Conservation (phyloP, 2,113 vertebrate genomes). For the Tychaedon coryphoeus region DNA sequence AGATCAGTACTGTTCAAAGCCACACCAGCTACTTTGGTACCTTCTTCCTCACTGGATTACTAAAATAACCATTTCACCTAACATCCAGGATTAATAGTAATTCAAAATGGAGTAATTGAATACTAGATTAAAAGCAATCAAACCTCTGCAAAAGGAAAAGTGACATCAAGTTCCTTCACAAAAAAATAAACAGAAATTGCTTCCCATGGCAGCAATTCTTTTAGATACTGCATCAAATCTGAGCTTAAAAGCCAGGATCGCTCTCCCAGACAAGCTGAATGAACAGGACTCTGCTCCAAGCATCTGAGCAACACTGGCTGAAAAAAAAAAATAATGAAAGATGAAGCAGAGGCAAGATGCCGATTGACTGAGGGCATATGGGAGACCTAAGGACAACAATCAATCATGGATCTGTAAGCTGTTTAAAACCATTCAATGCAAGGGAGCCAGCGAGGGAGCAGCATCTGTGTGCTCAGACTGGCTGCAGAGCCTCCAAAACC, state of each 20-base stretch:
- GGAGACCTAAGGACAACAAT: conserved; percentile 18
- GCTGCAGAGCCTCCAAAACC: background rate
- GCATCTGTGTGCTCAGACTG: background rate
- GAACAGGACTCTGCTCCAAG: background rate
- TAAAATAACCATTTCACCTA: rapidly evolving
- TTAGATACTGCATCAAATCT: background rate
- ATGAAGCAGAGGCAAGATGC: background rate
- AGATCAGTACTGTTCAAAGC: background rate
- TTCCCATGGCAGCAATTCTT: background rate
- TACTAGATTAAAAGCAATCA: background rate
- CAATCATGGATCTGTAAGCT: background rate
- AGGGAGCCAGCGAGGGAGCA: background rate
- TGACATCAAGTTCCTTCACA: background rate
- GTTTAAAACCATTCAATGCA: background rate
- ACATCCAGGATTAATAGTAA: background rate
- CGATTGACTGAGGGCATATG: conserved; percentile 27
- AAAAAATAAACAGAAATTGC: background rate
- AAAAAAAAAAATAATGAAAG: background rate
- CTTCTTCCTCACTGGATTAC: background rate
- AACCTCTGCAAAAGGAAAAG: background rate
- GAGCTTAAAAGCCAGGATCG: background rate
- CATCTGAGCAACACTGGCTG: background rate
- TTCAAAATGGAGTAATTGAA: background rate
- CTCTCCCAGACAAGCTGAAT: rapidly evolving
- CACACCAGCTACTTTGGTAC: background rate